Conservation (phyloP, 2,888 invertebrate species). For the Phasia obesa region DNA sequence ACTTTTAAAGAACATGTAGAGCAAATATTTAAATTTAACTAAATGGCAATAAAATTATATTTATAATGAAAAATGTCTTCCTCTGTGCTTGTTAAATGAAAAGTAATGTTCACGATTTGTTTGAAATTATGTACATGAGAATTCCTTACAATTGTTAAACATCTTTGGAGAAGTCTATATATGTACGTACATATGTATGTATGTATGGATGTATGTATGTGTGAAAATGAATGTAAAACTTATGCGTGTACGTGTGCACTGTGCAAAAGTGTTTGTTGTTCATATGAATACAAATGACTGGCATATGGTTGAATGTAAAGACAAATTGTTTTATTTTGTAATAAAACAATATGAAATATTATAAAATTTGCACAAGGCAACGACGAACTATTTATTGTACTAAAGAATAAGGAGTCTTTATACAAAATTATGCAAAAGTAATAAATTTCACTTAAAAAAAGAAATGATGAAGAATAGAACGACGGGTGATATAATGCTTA, state of each 20-base stretch:
- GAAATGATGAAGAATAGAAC: too few relatives aligned
- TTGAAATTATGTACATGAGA: conserved; percentile 33
- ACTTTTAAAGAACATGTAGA: conserved; percentile 20
- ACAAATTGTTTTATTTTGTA: conserved; percentile 64
- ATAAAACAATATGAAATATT: conserved; percentile 67
- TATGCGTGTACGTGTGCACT: not conserved
- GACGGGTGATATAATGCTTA: too few relatives aligned
- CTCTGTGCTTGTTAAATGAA: conserved; percentile 40
- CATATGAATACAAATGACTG: conserved; percentile 50
- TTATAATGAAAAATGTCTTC: conserved; percentile 6
- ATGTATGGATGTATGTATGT: not conserved
- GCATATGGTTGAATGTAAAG: conserved; percentile 53
- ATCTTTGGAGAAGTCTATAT: not conserved
- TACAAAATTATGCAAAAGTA: conserved; percentile 32
- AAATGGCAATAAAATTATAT: conserved; percentile 10
- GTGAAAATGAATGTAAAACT: not conserved
- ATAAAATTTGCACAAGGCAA: conserved; percentile 43
- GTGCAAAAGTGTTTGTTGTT: not conserved
- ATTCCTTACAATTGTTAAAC: conserved; percentile 11
- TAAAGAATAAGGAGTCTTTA: conserved; percentile 30
- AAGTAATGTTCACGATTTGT: conserved; percentile 48
- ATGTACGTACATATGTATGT: not conserved
- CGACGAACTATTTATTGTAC: conserved; percentile 22
- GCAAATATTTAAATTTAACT: conserved; percentile 40
- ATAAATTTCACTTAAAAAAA: conserved; percentile 30